Conservation (phyloP, 2,888 invertebrate genomes). For the Dryococelus australis region DNA sequence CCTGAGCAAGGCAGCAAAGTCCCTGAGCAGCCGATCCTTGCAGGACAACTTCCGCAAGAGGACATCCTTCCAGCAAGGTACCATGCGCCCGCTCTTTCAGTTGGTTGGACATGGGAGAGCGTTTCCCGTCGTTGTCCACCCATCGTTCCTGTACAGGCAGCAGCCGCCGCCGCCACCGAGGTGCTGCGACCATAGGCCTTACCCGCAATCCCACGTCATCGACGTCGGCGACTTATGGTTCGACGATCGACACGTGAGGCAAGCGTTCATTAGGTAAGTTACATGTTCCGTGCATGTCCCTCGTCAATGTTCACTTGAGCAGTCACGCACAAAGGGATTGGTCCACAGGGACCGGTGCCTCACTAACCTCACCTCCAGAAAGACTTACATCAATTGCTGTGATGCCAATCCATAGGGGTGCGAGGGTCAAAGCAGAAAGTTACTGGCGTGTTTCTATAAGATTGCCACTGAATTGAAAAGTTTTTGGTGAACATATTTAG, state of each 20-base stretch:
- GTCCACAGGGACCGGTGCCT: too few species aligned
- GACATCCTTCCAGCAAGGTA: background rate
- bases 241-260: conserved; percentile 72
- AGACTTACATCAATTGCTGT: too few species aligned
- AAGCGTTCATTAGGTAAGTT: conserved; percentile 75
- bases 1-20: too few species aligned
- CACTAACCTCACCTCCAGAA: too few species aligned
- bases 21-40: background rate
- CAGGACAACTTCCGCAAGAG: background rate
- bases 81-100: background rate
- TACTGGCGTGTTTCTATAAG: too few species aligned
- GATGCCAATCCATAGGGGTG: too few species aligned
- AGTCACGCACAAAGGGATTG: too few species aligned
- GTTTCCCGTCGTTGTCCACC: background rate
- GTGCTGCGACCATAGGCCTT: background rate
- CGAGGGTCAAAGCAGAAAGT: too few species aligned
- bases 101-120: background rate
- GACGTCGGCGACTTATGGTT: conserved; percentile 74
- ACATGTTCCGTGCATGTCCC: background rate
- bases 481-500: too few species aligned
- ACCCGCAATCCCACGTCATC: conserved; percentile 57
- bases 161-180: background rate
- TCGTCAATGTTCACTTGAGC: too few species aligned
- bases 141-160: background rate
- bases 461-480: too few species aligned